Percentiles rank a stretch among this genome's conserved stretches.
phyloP scores from a whole-genome alignment of 2,888 invertebrate species.

The Aricia artaxerxes region DNA sequence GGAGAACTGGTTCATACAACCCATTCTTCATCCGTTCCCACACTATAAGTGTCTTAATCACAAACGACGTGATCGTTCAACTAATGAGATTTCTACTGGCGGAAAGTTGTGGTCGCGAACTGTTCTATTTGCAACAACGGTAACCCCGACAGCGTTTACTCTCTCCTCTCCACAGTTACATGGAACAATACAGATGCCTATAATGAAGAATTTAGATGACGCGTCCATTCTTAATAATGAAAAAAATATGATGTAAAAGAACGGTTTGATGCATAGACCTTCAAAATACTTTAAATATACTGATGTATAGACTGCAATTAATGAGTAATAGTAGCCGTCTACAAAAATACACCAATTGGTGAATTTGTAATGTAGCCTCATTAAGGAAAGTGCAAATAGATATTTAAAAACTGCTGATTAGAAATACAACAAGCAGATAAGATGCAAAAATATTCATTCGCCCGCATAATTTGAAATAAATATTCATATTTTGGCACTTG shows the following conservation, averaged over 20 bases:
- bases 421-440: background rate
- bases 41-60: slow-evolving; percentile 63
- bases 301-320: background rate
- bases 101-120: slow-evolving; percentile 46
- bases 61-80: slow-evolving; percentile 64
- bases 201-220: too few species aligned
- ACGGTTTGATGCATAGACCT: too few species aligned
- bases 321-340: background rate
- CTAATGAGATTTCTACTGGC: slow-evolving; percentile 64
- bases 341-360: background rate
- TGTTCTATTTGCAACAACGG: slow-evolving; percentile 27
- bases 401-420: background rate
- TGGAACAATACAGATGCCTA: background rate
- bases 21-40: slow-evolving; percentile 72
- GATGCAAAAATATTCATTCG: slow-evolving; percentile 5
- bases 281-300: too few species aligned
- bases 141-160: background rate
- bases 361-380: background rate
- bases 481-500: background rate
- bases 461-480: slow-evolving; percentile 11
- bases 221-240: too few species aligned
- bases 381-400: background rate
- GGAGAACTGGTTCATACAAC: slow-evolving; percentile 73
- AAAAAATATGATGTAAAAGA: too few species aligned
- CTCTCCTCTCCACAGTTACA: background rate